phyloP scores from a whole-genome alignment of 2,113 vertebrate genomes.

The Plotosus lineatus region DNA sequence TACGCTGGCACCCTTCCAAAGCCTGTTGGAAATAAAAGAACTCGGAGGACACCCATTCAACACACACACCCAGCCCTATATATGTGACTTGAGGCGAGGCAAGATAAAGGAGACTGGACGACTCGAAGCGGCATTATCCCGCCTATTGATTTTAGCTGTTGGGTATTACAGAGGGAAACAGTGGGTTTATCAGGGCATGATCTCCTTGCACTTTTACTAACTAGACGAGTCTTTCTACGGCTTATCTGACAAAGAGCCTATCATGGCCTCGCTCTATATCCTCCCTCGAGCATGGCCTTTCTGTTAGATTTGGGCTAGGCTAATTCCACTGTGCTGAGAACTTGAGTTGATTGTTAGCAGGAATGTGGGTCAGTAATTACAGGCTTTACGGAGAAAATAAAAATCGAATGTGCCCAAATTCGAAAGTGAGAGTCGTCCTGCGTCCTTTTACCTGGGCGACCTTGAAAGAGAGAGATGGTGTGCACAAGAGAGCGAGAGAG shows the following conservation, averaged over 20 bases:
- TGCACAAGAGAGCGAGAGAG: too few relatives aligned
- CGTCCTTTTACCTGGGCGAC: conserved; percentile 23
- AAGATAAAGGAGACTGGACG: conserved; percentile 75
- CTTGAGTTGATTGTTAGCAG: conserved; percentile 1
- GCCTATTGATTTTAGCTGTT: conserved; percentile 96
- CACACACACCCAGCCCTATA: conserved; percentile 47
- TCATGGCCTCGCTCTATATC: conserved; percentile 73
- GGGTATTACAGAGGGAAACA: conserved; percentile 92
- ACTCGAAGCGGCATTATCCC: conserved; percentile 89
- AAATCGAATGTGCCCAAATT: not conserved
- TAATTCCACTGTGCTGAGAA: conserved; percentile 21
- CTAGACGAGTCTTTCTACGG: conserved; percentile 87
- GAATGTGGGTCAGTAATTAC: conserved; percentile 2
- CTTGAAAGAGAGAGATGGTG: not conserved
- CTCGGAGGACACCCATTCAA: conserved; percentile 10
- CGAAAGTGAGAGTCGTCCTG: conserved; percentile 9
- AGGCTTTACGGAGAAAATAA: not conserved
- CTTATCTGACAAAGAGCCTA: conserved; percentile 83
- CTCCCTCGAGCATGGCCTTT: conserved; percentile 33
- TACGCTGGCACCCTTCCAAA: conserved; percentile 46
- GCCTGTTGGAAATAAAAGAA: conserved; percentile 17
- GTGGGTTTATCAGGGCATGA: conserved; percentile 91
- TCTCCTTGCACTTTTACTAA: conserved; percentile 87
- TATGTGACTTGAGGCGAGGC: conserved; percentile 64
- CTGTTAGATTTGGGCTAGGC: conserved; percentile 24